Conservation (phyloP, 1,140 invertebrate genomes). For the Monomorium pharaonis region DNA sequence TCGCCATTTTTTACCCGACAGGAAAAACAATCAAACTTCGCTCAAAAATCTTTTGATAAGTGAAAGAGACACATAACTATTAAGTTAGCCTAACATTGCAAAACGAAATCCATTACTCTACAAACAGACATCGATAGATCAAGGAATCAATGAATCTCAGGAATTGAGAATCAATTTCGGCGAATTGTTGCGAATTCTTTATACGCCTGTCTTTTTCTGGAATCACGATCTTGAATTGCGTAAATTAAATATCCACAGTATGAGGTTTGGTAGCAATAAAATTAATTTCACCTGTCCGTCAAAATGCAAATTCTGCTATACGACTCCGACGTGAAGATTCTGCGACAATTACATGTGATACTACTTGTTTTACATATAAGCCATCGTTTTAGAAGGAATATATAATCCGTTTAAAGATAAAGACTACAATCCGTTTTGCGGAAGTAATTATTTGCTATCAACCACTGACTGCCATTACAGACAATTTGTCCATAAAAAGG, state of each 20-base stretch:
- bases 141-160: slow-evolving; percentile 55
- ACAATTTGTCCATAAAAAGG: slow-evolving; percentile 18
- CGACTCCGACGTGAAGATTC: slow-evolving; percentile 1
- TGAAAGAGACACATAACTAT: slow-evolving; percentile 67
- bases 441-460: slow-evolving; percentile 74
- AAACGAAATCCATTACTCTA: slow-evolving; percentile 59
- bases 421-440: slow-evolving; percentile 68
- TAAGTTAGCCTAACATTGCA: slow-evolving; percentile 75
- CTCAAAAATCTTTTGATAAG: slow-evolving; percentile 79
- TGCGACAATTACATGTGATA: slow-evolving; percentile 28
- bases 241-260: slow-evolving; percentile 44
- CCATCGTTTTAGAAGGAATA: slow-evolving; percentile 62
- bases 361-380: slow-evolving; percentile 56
- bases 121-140: slow-evolving; percentile 53
- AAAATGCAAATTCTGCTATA: slow-evolving; percentile 23
- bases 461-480: slow-evolving; percentile 35
- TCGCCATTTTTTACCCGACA: slow-evolving; percentile 77
- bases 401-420: slow-evolving; percentile 71
- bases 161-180: slow-evolving; percentile 72
- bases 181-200: slow-evolving; percentile 37
- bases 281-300: slow-evolving; percentile 53
- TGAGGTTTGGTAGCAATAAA: slow-evolving; percentile 57
- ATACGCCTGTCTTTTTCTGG: slow-evolving; percentile 47
- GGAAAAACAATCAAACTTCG: slow-evolving; percentile 80
- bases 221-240: slow-evolving; percentile 33